Conservation (phyloP, 1,140 invertebrate genomes). For the Euglossa dilemma region DNA sequence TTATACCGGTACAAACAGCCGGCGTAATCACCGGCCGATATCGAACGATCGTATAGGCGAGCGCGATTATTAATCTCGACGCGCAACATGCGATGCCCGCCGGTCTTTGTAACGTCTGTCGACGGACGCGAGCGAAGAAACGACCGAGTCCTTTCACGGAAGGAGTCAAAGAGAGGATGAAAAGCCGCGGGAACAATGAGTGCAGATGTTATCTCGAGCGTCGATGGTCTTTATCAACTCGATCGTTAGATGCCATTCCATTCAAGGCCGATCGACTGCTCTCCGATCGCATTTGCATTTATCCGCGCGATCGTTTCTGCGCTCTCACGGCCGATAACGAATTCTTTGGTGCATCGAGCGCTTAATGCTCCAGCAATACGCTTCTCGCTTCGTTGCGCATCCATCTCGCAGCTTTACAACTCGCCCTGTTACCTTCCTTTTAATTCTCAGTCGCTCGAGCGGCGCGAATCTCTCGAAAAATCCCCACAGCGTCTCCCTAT, state of each 20-base stretch:
- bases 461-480: too few relatives aligned
- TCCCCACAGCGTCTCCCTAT: neutral
- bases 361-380: neutral
- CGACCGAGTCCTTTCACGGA: neutral
- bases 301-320: neutral
- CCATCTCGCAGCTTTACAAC: too few relatives aligned
- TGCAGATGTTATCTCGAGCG: neutral
- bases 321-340: constrained; percentile 20
- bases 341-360: neutral
- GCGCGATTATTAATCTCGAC: neutral
- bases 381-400: neutral
- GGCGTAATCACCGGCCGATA: too few relatives aligned
- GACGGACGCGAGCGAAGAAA: neutral
- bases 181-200: neutral
- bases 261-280: constrained; percentile 1
- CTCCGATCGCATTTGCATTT: constrained; percentile 17
- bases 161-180: neutral
- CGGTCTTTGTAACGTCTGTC: neutral
- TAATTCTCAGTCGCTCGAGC: too few relatives aligned
- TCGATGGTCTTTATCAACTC: constrained; percentile 20
- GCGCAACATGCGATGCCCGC: neutral
- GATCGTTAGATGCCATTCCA: constrained; percentile 26
- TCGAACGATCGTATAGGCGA: neutral
- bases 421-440: too few relatives aligned
- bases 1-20: constrained; percentile 4